Percentiles rank a stretch among this genome's conserved stretches.
These are phyloP conservation scores for Dreissena polymorpha DNA, from an alignment of 1,140 invertebrate species.

Conservation along the genomic window DNA sequence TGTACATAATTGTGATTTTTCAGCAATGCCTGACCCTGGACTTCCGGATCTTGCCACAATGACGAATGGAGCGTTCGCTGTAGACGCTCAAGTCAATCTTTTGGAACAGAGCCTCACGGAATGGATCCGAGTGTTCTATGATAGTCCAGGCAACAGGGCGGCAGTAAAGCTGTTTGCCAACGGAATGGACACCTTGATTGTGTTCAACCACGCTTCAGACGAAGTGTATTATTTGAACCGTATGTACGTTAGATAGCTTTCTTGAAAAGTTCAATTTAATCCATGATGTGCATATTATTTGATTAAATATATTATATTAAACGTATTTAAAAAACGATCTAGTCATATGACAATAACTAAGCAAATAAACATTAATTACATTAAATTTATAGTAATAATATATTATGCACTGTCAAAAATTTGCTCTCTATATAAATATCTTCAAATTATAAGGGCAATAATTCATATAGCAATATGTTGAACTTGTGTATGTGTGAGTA, in stretches of 20 bases:
- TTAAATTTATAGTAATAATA: too few species aligned
- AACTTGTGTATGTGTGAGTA: too few species aligned
- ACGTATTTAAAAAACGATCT: background rate
- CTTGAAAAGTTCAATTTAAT: background rate
- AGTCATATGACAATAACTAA: too few species aligned
- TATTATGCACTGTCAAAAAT: too few species aligned
- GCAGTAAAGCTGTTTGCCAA: constrained; percentile 11
- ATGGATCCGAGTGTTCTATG: background rate
- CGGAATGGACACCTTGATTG: background rate
- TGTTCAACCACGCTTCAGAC: constrained; percentile 11
- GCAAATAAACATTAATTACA: too few species aligned
- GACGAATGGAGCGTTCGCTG: background rate
- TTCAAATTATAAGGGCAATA: too few species aligned
- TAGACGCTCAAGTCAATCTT: constrained; percentile 11
- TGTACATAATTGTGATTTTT: too few species aligned
- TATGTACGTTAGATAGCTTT: background rate
- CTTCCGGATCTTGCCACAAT: background rate
- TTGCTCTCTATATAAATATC: too few species aligned
- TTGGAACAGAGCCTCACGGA: constrained; percentile 4
- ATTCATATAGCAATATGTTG: too few species aligned
- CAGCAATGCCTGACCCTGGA: background rate
- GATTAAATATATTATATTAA: background rate
- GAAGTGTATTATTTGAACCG: constrained; percentile 17
- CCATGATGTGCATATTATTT: background rate
- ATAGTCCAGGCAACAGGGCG: constrained; percentile 25